Evolutionary conservation across 92 coral and sea anemone genomes (phyloP).

Genomic region (Phenganax subtilis): DNA sequence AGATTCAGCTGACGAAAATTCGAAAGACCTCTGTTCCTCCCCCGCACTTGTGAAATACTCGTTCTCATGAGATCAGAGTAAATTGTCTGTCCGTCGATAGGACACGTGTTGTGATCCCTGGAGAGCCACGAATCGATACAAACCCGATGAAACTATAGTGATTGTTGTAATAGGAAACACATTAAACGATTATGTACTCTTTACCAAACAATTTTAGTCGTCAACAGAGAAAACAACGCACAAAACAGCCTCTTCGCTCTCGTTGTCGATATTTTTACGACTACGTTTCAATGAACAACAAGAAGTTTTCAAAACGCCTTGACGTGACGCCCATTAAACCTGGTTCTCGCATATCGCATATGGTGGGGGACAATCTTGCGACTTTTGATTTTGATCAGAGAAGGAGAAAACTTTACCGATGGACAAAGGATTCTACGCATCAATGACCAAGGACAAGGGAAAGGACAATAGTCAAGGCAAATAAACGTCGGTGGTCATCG

Average conservation of each 20-base stretch:
- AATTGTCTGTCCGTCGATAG: slow-evolving; percentile 69
- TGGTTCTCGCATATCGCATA: too few species aligned
- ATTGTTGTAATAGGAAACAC: not conserved
- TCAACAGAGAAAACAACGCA: not conserved
- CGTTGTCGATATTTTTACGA: too few species aligned
- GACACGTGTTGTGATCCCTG: slow-evolving; percentile 70
- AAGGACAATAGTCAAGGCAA: too few species aligned
- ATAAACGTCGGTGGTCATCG: too few species aligned
- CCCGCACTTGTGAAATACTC: slow-evolving; percentile 22
- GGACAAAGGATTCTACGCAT: too few species aligned
- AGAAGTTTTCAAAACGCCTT: too few species aligned
- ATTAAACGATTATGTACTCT: not conserved
- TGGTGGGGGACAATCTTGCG: too few species aligned
- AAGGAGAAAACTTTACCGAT: too few species aligned
- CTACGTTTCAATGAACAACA: too few species aligned
- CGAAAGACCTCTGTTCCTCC: not conserved
- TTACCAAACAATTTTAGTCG: not conserved
- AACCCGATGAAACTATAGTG: slow-evolving; percentile 61
- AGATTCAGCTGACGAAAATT: slow-evolving; percentile 3
- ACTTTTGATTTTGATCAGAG: too few species aligned
- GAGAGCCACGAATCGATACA: slow-evolving; percentile 92
- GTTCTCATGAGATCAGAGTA: slow-evolving; percentile 24
- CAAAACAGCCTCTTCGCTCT: too few species aligned
- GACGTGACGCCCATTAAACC: not conserved
- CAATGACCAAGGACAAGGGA: too few species aligned